Conservation (phyloP, 2,113 vertebrate genomes). For the Pluvialis apricaria region DNA sequence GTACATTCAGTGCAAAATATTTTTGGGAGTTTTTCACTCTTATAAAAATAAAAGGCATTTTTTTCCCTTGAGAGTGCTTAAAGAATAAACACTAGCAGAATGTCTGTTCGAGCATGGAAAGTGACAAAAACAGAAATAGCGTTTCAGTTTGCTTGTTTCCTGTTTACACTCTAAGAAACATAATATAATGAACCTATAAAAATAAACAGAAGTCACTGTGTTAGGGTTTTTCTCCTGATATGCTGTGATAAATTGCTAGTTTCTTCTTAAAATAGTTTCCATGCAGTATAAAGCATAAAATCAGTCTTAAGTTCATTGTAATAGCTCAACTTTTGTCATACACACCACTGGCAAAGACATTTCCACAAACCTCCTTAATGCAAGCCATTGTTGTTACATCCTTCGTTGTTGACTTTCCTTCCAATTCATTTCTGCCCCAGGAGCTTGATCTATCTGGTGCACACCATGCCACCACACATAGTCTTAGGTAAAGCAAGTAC, state of each 20-base stretch:
- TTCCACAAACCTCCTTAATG: conserved; percentile 62
- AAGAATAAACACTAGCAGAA: conserved; percentile 71
- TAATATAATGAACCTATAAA: conserved; percentile 72
- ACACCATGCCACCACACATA: conserved; percentile 67
- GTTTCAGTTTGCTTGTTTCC: conserved; percentile 49
- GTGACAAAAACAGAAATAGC: conserved; percentile 53
- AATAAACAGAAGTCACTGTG: conserved; percentile 76
- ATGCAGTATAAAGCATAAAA: conserved; percentile 80
- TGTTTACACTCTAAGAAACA: conserved; percentile 71
- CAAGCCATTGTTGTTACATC: neutral
- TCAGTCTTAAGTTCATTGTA: conserved; percentile 64
- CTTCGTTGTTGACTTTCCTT: conserved; percentile 39
- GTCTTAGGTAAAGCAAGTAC: conserved; percentile 48
- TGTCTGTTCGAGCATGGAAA: conserved; percentile 65
- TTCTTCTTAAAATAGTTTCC: conserved; percentile 73
- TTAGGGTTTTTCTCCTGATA: conserved; percentile 72
- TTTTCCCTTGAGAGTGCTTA: conserved; percentile 71
- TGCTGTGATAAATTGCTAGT: conserved; percentile 73
- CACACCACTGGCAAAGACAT: conserved; percentile 54
- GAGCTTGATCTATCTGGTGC: conserved; percentile 48
- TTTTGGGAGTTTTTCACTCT: conserved; percentile 69
- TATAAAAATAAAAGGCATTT: conserved; percentile 82
- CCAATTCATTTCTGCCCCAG: conserved; percentile 18
- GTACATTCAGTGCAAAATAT: conserved; percentile 82
- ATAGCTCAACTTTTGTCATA: conserved; percentile 65